Evolutionary conservation across 92 coral and sea anemone genomes (phyloP), one percentile per base, ranked within the genome.

Genomic region (Blastomussa wellsi): DNA sequence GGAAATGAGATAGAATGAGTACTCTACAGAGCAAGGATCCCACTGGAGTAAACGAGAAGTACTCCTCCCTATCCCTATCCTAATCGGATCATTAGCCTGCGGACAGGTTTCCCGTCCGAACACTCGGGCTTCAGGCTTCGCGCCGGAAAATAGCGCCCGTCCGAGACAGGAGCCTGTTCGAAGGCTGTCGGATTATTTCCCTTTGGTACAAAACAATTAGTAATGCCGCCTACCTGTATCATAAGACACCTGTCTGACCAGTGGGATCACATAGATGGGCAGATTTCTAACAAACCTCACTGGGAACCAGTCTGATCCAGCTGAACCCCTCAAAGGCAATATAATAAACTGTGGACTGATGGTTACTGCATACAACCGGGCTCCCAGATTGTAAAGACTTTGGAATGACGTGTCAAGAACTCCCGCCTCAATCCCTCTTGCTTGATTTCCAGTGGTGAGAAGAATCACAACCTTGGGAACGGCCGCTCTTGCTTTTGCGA

Each of bases 381-480:
- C 92, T 26, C 94, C 94, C 60, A 77, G 75, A 67, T 82, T 85
- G 36, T 79, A 66, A 53, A 93, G 87, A 8, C 75, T 92, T 49
- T 83, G 74, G 15, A 88, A 53, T 9, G 90, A 84, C 0, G 89
- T 75, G 22, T 80, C 88, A 49, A 87, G 67, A 19, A 86, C 73
- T 14, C 89, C 76, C 69, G 89, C 85, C 42, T 76, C 55, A 55
- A 87, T 87, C 7, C 86, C 85, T 19, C 80, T 85, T 5, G 82
- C 74, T 59, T 93, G 94, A 36, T 55, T 83, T 67, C 99, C 98
- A 37, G 90, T 95, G 28, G 89, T 88, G n/a, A 96, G 83, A n/a
- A 96, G 86, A 72, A 96, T 84, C 22, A 91, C 92, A 16, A 91
- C 94, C 72, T 93, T 94, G 1, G 96, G 97, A 9, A 89, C 89